These are phyloP conservation scores for Morpho achilles DNA, from an alignment of 2,888 invertebrate species.

Conservation along the genomic window DNA sequence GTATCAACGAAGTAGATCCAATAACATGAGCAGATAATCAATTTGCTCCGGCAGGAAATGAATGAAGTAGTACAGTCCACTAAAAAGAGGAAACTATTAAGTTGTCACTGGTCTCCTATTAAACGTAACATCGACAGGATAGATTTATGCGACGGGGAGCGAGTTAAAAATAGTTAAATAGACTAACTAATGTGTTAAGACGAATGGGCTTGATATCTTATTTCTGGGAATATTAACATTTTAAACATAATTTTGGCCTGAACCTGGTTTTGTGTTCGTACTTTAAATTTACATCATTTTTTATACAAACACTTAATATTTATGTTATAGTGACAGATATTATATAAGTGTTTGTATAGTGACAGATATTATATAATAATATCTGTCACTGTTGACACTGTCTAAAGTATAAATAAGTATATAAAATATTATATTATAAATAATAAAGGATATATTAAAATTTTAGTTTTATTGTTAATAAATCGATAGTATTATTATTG, in stretches of 20 bases:
- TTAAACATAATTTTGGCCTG: neutral
- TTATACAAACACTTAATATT: no score
- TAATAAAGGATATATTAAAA: no score
- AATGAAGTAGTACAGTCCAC: constrained; percentile 25
- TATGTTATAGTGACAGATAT: no score
- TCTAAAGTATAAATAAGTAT: no score
- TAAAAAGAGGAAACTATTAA: constrained; percentile 68
- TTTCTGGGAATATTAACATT: constrained; percentile 1
- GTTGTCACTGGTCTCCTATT: constrained; percentile 62
- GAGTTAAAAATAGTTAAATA: constrained; percentile 43
- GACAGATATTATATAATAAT: no score
- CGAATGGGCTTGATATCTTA: constrained; percentile 3
- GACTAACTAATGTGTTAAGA: constrained; percentile 27
- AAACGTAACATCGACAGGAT: constrained; percentile 56
- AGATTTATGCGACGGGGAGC: constrained; percentile 48
- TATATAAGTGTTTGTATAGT: no score
- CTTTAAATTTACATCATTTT: no score
- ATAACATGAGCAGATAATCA: constrained; percentile 22
- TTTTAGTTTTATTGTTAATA: no score
- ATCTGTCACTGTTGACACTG: no score
- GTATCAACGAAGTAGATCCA: constrained; percentile 12
- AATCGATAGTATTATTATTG: no score
- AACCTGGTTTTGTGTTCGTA: no score
- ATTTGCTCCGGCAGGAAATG: constrained; percentile 32
- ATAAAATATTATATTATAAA: no score